Percentiles rank a stretch among this genome's conserved stretches.
Conservation (phyloP, 2,113 vertebrate genomes). For the Sinocyclocheilus rhinocerous region DNA sequence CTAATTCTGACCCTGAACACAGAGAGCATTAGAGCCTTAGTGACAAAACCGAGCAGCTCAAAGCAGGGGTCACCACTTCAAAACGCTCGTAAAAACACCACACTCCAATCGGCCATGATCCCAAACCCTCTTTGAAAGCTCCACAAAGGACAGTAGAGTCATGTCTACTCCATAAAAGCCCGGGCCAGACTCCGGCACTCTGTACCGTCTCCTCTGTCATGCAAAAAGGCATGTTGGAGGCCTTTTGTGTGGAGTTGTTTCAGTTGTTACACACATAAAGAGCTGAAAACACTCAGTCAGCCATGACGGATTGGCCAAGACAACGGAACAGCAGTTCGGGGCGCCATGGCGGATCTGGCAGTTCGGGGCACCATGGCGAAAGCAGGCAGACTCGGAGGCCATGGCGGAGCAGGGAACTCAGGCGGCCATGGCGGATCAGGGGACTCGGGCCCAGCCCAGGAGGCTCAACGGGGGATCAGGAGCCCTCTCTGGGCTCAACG, state of each 20-base stretch:
- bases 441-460: too few species aligned
- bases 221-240: slow-evolving; percentile 7
- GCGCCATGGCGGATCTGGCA: too few species aligned
- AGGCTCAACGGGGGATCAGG: too few species aligned
- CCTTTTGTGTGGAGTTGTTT: slow-evolving; percentile 22
- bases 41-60: slow-evolving; percentile 24
- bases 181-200: not conserved
- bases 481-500: too few species aligned
- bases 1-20: not conserved
- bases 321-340: not conserved
- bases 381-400: too few species aligned
- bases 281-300: slow-evolving; percentile 14
- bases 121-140: slow-evolving; percentile 14
- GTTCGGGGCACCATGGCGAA: too few species aligned
- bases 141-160: slow-evolving; percentile 29
- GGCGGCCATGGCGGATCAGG: too few species aligned
- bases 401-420: too few species aligned
- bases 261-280: slow-evolving; percentile 17
- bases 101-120: slow-evolving; percentile 22
- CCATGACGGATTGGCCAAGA: slow-evolving; percentile 12
- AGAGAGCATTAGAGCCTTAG: slow-evolving; percentile 1
- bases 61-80: slow-evolving; percentile 12
- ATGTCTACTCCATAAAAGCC: slow-evolving; percentile 22
- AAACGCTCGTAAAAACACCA: slow-evolving; percentile 20
- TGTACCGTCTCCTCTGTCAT: not conserved